Conservation (phyloP, 2,113 vertebrate species). For the Trochalopteron elliotii region DNA sequence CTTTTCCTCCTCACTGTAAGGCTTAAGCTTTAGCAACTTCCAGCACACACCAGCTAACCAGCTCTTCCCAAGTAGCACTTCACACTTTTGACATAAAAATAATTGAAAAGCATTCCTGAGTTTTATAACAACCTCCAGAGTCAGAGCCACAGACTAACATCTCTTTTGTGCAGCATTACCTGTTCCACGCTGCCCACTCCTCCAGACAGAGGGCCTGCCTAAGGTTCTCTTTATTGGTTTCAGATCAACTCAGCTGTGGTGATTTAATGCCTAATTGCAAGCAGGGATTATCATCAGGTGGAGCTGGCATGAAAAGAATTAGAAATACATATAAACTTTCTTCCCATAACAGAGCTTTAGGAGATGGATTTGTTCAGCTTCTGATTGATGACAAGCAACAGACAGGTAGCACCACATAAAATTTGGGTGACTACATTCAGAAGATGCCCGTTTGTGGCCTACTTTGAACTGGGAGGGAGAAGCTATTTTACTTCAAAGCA, state of each 20-base stretch:
- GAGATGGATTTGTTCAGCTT: not conserved
- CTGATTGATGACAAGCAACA: not conserved
- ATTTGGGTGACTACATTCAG: not conserved
- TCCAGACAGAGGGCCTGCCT: rapidly evolving
- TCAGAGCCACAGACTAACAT: rapidly evolving
- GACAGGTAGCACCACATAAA: not conserved
- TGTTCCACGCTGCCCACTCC: rapidly evolving
- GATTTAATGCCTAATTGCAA: not conserved
- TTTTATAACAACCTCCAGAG: not conserved
- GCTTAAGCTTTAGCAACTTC: not conserved
- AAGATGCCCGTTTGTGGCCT: not conserved
- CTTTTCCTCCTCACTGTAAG: not conserved
- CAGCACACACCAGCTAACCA: not conserved
- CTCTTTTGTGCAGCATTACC: rapidly evolving
- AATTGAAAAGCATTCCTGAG: not conserved
- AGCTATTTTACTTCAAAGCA: not conserved
- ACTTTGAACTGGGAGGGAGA: not conserved
- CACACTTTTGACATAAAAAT: not conserved
- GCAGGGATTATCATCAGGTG: not conserved
- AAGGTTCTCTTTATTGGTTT: not conserved
- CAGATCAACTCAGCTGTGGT: not conserved
- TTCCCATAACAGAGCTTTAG: not conserved
- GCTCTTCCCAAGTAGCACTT: not conserved
- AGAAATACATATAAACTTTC: not conserved
- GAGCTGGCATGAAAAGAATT: not conserved